phyloP scores from a whole-genome alignment of 2,888 invertebrate species.

The Doris montereyensis region DNA sequence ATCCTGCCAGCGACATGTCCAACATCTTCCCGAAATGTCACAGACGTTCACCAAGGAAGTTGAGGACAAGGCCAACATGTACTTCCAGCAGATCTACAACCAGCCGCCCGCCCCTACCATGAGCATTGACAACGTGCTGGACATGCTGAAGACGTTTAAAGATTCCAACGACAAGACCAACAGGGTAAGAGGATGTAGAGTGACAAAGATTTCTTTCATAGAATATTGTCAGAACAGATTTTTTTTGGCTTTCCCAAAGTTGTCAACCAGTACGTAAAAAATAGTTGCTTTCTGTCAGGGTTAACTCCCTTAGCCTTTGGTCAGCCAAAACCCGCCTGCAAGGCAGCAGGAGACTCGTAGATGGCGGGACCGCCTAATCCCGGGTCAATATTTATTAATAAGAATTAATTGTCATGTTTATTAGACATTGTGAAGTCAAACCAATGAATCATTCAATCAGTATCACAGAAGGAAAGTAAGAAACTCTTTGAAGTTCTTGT shows the following conservation, averaged over 20 bases:
- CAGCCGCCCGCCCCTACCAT: conserved; percentile 89
- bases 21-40: conserved; percentile 79
- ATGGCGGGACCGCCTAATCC: too few relatives aligned
- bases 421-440: too few relatives aligned
- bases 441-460: too few relatives aligned
- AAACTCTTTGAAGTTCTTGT: too few relatives aligned
- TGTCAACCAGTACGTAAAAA: too few relatives aligned
- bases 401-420: too few relatives aligned
- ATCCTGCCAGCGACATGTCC: conserved; percentile 54
- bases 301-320: too few relatives aligned
- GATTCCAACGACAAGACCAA: conserved; percentile 91
- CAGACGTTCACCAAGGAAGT: conserved; percentile 88
- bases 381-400: too few relatives aligned
- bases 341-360: too few relatives aligned
- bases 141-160: conserved; percentile 95
- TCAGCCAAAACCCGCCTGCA: too few relatives aligned
- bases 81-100: conserved; percentile 98
- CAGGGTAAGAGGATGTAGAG: conserved; percentile 75
- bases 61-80: conserved; percentile 98
- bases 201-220: neutral
- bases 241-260: neutral
- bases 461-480: too few relatives aligned
- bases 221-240: neutral
- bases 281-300: too few relatives aligned
- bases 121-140: conserved; percentile 95